These are phyloP conservation scores for Trichopoda pennipes DNA, from an alignment of 2,888 invertebrate genomes.

Conservation along the genomic window DNA sequence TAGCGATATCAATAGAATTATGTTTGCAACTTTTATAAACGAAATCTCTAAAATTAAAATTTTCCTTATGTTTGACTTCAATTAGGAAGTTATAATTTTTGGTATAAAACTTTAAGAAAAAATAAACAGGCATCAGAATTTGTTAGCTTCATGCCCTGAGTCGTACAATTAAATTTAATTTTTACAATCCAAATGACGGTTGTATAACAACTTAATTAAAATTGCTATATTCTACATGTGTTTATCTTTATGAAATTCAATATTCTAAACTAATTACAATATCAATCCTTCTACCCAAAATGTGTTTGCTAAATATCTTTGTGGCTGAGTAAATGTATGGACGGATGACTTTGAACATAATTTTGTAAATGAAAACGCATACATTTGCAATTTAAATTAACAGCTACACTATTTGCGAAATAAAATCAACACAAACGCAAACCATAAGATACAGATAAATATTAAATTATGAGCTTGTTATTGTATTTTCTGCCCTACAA, in stretches of 20 bases:
- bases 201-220: constrained; percentile 41
- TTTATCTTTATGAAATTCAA: constrained; percentile 60
- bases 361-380: constrained; percentile 33
- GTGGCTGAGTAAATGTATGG: not conserved
- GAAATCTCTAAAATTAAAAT: no score
- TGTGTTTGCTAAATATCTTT: constrained; percentile 5
- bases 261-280: constrained; percentile 64
- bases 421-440: constrained; percentile 44
- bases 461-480: not conserved
- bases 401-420: constrained; percentile 58
- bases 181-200: no score
- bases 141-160: not conserved
- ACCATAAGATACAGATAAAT: not conserved
- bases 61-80: no score
- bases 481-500: not conserved
- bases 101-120: no score
- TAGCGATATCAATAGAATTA: no score
- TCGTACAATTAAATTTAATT: no score
- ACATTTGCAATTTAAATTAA: constrained; percentile 52
- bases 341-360: constrained; percentile 4
- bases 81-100: no score
- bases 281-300: constrained; percentile 54
- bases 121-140: not conserved
- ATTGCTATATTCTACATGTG: constrained; percentile 32
- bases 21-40: no score